phyloP scores from a whole-genome alignment of 2,888 invertebrate species.

The Agrochola macilenta region DNA sequence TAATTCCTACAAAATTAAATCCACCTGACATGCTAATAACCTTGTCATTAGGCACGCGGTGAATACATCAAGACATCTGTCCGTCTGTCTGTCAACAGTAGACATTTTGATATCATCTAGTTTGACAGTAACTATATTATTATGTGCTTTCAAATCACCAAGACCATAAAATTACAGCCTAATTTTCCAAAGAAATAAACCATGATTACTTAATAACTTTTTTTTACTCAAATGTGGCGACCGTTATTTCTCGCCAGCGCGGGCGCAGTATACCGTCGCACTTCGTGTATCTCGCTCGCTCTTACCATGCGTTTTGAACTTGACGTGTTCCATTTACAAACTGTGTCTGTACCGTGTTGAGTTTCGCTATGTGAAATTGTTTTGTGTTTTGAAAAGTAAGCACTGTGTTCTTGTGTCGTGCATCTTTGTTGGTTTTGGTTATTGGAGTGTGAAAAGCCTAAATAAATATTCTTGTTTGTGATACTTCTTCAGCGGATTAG shows the following conservation, averaged over 20 bases:
- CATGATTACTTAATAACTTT: slow-evolving; percentile 53
- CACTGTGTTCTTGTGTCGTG: slow-evolving; percentile 42
- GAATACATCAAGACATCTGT: neutral
- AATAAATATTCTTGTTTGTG: neutral
- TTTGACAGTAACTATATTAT: neutral
- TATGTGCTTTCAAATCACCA: slow-evolving; percentile 13
- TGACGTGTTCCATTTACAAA: slow-evolving; percentile 58
- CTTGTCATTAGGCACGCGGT: slow-evolving; percentile 1
- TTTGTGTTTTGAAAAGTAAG: slow-evolving; percentile 54
- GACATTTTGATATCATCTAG: neutral
- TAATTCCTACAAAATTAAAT: slow-evolving; percentile 13
- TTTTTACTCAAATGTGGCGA: slow-evolving; percentile 60
- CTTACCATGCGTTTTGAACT: slow-evolving; percentile 65
- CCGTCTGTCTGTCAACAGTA: neutral
- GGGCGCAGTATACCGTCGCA: slow-evolving; percentile 72
- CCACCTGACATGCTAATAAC: neutral
- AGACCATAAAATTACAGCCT: slow-evolving; percentile 25
- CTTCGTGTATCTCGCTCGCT: slow-evolving; percentile 82
- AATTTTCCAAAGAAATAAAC: slow-evolving; percentile 34
- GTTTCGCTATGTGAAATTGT: slow-evolving; percentile 58
- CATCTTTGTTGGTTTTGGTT: slow-evolving; percentile 1
- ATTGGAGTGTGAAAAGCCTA: slow-evolving; percentile 36
- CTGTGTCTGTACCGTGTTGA: slow-evolving; percentile 50
- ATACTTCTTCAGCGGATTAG: neutral
- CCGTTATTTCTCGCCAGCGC: slow-evolving; percentile 72